A percentile compares a stretch with the other conserved stretches of the same genome.
These are phyloP conservation scores for Tichodroma muraria DNA, from an alignment of 2,113 vertebrate species.

Conservation along the genomic window DNA sequence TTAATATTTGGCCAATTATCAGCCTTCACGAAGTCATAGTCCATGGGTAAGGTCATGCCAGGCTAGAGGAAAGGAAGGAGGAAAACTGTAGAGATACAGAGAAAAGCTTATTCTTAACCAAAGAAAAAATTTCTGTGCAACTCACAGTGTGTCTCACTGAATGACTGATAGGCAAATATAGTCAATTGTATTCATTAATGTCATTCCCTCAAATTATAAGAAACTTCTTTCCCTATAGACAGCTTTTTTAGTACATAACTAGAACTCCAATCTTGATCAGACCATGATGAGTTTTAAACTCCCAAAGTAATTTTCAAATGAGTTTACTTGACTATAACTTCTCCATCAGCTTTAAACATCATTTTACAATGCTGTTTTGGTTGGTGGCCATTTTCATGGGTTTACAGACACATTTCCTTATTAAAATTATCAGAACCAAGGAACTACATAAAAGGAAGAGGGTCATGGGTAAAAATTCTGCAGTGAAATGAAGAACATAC, in stretches of 20 bases:
- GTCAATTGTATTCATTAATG: neutral
- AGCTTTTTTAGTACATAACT: neutral
- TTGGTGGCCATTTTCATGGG: neutral
- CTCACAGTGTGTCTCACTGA: neutral
- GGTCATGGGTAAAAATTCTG: neutral
- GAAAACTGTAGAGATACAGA: neutral
- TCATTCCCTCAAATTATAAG: neutral
- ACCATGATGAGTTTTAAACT: neutral
- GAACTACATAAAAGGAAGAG: neutral
- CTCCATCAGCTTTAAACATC: neutral
- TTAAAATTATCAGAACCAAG: neutral
- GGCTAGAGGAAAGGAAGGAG: neutral
- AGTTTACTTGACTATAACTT: neutral
- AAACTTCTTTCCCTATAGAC: neutral
- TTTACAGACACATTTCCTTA: neutral
- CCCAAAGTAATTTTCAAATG: neutral
- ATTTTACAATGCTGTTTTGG: neutral
- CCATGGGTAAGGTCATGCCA: neutral
- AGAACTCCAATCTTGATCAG: neutral
- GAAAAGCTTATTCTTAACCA: neutral
- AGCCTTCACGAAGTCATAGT: neutral
- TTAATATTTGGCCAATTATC: neutral
- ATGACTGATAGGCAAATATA: neutral
- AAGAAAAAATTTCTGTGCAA: neutral
- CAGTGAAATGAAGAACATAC: neutral